Base-by-base conservation (phyloP, 2,797 vertebrate species). In the Telmatherina bonti region DNA sequence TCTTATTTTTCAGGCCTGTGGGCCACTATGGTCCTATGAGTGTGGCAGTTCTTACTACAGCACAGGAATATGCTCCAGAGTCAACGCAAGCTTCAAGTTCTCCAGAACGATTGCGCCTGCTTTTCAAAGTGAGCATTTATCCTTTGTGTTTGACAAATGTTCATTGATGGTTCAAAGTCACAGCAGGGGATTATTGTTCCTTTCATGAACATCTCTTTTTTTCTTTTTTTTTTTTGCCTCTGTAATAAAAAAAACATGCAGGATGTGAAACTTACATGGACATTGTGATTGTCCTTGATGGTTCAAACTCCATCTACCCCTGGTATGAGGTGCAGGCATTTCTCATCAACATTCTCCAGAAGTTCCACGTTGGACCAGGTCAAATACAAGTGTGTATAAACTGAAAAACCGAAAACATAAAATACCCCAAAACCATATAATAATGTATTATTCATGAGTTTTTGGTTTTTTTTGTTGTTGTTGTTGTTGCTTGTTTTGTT, bases 11-110 rank as follows among this genome's bases (percentile, higher is more conserved):
- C 87, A 99, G 98, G 97, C 97, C 29, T 99, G 98, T 93, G 98
- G 98, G 83, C 98, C 98, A 0, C 93, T 99, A 7, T 99, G 98
- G 98, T 97, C 98, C 20, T 97, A 99, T 0, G 97, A 99, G 89
- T 99, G 98, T n/a, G 98, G 98, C 57, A 99, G 97, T 85, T 99
- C 98, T 43, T 99, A 98, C 94, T 99, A 98, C 92, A 99, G 97
- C 91, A 99, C 97, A 0, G 98, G 98, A 29, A 98, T 99, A 89
- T 99, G 98, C 83, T 99, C 97, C 47, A 88, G 96, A 61, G 96
- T 99, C 91, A 99, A 96, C 75, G 90, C 96, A 69, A 97, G 96
- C 93, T 99, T 99, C 92, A 96, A 97, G 86, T 99, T 98, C 93
- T 96, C 98, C 86, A 95, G 96, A 81, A 98, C 96, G 0, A 97